A percentile compares a stretch with the other conserved stretches of the same genome.
Evolutionary conservation across 2,113 vertebrate genomes (phyloP).

Genomic region (Carollia perspicillata): DNA sequence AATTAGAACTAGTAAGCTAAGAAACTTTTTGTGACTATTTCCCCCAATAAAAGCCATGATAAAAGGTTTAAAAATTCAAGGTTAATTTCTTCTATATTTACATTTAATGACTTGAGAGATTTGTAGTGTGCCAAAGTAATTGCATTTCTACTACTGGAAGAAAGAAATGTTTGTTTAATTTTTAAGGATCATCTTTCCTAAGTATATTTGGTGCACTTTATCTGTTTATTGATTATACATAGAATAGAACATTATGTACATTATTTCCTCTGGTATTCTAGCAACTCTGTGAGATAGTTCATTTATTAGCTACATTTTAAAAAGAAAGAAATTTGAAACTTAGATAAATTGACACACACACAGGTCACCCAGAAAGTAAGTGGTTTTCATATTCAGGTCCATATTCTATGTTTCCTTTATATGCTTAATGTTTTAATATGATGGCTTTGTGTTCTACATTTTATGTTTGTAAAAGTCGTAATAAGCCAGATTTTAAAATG

Average conservation of each 20-base stretch:
- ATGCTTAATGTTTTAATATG: background rate
- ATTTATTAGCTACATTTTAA: background rate
- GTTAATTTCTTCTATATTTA: background rate
- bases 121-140: background rate
- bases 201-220: background rate
- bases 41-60: background rate
- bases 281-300: background rate
- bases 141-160: background rate
- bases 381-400: background rate
- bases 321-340: slow-evolving; percentile 34
- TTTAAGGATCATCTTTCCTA: background rate
- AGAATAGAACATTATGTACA: background rate
- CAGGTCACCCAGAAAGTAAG: background rate
- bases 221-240: background rate
- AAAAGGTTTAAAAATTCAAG: background rate
- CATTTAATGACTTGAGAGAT: background rate
- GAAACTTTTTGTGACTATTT: background rate
- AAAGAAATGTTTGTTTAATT: slow-evolving; percentile 20
- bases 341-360: background rate
- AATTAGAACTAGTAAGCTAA: background rate
- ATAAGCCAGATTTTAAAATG: background rate
- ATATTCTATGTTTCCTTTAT: background rate
- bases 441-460: background rate
- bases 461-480: background rate
- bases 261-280: background rate